Base-by-base conservation (phyloP, 1,140 invertebrate species). In the Bombus difficillimus region DNA sequence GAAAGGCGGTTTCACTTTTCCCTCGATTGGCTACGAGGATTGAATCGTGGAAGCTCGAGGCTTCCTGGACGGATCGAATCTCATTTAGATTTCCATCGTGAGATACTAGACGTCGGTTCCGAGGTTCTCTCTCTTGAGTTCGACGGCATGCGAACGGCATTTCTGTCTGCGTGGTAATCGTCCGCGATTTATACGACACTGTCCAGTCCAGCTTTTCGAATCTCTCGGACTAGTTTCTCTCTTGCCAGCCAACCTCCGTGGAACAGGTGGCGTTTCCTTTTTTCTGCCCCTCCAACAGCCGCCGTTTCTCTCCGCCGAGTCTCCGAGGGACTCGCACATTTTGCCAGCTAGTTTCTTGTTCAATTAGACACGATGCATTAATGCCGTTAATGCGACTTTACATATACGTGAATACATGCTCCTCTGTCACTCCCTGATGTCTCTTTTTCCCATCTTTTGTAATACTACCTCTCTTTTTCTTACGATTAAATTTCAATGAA, bases 51-150 rank as follows among this genome's bases (percentile, higher is more conserved):
- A 87, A 90, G 83, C 86, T 72, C 82, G 64, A 77, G 89, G 86
- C 83, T 90, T 88, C 88, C 80, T 78, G 64, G 74, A 85, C 85
- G 87, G 89, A 92, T 92, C 90, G 91, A 92, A 92, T 91, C 88
- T 92, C 91, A 90, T 92, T 92, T 91, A 92, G 92, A 92, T 92
- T 90, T 89, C 76, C 80, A 87, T 62, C 59, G 81, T 72, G 83
- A 88, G 91, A 92, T 92, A 90, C 79, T 83, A 75, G 62, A 73
- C 68, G 73, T 62, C 64, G 59, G 73, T 4, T 37, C 22, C 25
- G 75, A 13, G 41, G 37, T 64, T 74, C 37, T 74, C 66, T 28
- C n/a, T 18, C n/a, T 66, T 28, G 18, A 47, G 57, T 34, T 62
- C 34, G 34, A 28, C 41, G 81, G 74, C 76, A 84, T 82, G 76